These are phyloP conservation scores for Vireo griseus DNA, from an alignment of 2,797 vertebrate genomes.

Conservation along the genomic window DNA sequence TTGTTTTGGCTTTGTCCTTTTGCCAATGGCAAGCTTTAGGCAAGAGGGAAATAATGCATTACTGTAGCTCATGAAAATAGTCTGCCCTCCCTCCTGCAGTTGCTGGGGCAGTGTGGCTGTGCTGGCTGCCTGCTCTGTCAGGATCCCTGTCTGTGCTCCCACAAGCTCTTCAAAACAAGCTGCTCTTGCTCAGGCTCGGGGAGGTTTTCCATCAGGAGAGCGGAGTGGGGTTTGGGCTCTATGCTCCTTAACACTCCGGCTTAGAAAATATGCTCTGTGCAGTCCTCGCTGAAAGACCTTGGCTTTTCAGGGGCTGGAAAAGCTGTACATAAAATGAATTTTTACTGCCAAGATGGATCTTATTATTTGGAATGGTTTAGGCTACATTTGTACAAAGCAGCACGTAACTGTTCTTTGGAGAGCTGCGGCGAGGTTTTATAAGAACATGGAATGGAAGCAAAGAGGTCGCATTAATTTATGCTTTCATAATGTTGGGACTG, in stretches of 20 bases:
- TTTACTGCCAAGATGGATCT: conserved; percentile 34
- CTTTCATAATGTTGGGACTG: conserved; percentile 15
- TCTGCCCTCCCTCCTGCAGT: neutral
- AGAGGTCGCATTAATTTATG: conserved; percentile 40
- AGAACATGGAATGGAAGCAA: conserved; percentile 13
- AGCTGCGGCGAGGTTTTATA: neutral
- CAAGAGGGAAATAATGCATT: neutral
- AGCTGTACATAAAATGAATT: conserved; percentile 24
- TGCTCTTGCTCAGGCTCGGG: neutral
- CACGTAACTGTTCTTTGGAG: conserved; percentile 39
- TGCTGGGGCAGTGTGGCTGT: neutral
- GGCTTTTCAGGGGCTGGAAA: conserved; percentile 15
- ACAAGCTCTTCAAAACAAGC: neutral
- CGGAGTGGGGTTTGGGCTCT: neutral
- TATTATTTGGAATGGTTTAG: conserved; percentile 28
- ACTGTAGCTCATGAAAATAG: neutral
- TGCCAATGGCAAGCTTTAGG: conserved; percentile 1
- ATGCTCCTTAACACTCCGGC: neutral
- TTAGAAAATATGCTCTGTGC: neutral
- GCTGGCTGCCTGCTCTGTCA: neutral
- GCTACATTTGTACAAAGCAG: conserved; percentile 2
- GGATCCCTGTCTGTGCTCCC: neutral
- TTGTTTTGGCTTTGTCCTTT: neutral
- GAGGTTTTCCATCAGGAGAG: neutral
- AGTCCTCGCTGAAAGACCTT: neutral